These are phyloP conservation scores for Molossus molossus DNA, from an alignment of 2,797 vertebrate genomes.

Conservation along the genomic window DNA sequence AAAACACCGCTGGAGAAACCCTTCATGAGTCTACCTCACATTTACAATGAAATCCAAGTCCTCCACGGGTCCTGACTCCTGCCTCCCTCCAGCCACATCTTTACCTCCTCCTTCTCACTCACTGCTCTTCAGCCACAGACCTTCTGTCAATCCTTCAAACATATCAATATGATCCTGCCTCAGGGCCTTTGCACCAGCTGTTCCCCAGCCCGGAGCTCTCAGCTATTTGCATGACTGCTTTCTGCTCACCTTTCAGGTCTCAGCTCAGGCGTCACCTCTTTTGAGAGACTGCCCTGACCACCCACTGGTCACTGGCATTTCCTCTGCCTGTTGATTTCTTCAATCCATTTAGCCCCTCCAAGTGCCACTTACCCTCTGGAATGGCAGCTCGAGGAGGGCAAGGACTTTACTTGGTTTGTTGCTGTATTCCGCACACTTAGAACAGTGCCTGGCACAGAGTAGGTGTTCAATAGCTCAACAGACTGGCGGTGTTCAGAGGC, in stretches of 20 bases:
- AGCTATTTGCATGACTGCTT: neutral
- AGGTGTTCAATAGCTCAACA: neutral
- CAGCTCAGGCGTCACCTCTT: neutral
- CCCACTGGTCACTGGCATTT: fast-evolving
- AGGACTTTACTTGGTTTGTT: neutral
- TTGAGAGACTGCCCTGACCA: neutral
- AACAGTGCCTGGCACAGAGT: neutral
- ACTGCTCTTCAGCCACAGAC: too few relatives aligned
- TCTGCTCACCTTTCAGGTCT: neutral
- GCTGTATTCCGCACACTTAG: neutral
- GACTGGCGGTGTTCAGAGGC: neutral
- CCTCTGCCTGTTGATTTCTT: neutral
- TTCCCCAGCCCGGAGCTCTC: neutral
- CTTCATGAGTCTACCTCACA: too few relatives aligned
- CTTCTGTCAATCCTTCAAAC: neutral
- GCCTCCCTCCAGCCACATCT: neutral
- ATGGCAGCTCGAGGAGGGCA: neutral
- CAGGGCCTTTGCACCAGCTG: neutral
- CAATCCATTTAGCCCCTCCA: neutral
- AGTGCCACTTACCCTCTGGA: neutral
- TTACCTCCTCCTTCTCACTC: neutral
- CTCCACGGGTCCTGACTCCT: neutral
- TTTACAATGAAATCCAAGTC: neutral
- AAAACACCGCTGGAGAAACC: neutral
- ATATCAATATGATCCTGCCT: neutral